phyloP scores from a whole-genome alignment of 2,888 invertebrate genomes.

The Drosophila fulvimacula region DNA sequence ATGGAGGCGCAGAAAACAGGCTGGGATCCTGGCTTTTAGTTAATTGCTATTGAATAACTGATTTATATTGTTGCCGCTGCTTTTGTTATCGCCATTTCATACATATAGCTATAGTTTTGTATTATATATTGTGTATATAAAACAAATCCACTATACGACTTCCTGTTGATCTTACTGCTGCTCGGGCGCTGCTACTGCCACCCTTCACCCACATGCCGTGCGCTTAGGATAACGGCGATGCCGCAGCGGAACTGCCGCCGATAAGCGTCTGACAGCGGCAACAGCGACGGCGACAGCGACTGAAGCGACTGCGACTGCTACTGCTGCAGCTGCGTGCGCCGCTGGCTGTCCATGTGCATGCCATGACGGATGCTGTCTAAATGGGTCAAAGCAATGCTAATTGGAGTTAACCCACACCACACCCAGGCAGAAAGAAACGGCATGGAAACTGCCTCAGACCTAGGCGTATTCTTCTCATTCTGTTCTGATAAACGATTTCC shows the following conservation, averaged over 20 bases:
- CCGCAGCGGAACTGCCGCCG: constrained; percentile 81
- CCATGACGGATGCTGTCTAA: constrained; percentile 71
- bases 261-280: constrained; percentile 51
- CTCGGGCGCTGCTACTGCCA: constrained; percentile 66
- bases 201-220: constrained; percentile 82
- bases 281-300: constrained; percentile 19
- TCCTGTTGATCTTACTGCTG: constrained; percentile 72
- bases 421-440: constrained; percentile 39
- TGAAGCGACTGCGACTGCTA: constrained; percentile 24
- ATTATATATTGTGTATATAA: constrained; percentile 68
- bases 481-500: constrained; percentile 70
- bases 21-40: constrained; percentile 95
- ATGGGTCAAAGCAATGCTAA: constrained; percentile 79
- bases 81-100: constrained; percentile 51
- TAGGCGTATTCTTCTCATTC: constrained; percentile 46
- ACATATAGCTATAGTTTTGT: constrained; percentile 57
- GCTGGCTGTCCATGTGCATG: constrained; percentile 56
- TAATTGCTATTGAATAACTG: constrained; percentile 6
- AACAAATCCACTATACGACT: constrained; percentile 68
- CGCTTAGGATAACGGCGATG: constrained; percentile 76
- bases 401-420: constrained; percentile 74
- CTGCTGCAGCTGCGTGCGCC: constrained; percentile 55
- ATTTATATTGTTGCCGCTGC: constrained; percentile 27
- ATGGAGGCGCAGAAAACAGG: constrained; percentile 88
- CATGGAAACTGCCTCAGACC: constrained; percentile 31